Evolutionary conservation across 1,140 invertebrate genomes (phyloP).

Genomic region (Halesus radiatus): DNA sequence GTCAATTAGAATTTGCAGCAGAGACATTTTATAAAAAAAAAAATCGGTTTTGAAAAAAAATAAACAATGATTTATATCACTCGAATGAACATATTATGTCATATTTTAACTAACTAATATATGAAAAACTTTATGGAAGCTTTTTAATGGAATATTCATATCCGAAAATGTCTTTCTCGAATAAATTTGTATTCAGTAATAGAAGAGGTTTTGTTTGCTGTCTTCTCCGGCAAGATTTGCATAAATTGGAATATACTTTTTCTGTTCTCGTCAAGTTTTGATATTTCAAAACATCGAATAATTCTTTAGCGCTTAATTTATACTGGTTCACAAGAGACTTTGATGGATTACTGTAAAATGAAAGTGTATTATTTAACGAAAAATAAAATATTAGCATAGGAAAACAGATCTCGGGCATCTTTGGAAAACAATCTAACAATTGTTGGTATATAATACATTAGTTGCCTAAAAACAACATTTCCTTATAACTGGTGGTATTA

Average conservation of each 20-base stretch:
- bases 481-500: no score
- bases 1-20: no score
- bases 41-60: no score
- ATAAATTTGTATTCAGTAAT: conserved; percentile 52
- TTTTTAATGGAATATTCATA: conserved; percentile 54
- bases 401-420: no score
- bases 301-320: conserved; percentile 25
- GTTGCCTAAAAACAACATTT: no score
- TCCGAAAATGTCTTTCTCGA: conserved; percentile 51
- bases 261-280: conserved; percentile 26
- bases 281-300: conserved; percentile 1
- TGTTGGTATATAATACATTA: no score
- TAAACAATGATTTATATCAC: no score
- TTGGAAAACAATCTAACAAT: neutral
- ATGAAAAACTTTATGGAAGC: neutral
- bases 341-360: conserved; percentile 26
- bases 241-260: conserved; percentile 55
- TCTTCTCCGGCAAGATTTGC: conserved; percentile 51
- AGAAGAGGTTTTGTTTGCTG: conserved; percentile 52
- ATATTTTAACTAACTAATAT: no score
- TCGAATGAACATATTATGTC: no score
- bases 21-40: no score
- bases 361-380: neutral
- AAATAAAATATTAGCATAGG: neutral
- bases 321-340: neutral